Evolutionary conservation across 2,888 invertebrate genomes (phyloP), one percentile per base, ranked within the genome.

Genomic region (Herminia tarsipennalis): DNA sequence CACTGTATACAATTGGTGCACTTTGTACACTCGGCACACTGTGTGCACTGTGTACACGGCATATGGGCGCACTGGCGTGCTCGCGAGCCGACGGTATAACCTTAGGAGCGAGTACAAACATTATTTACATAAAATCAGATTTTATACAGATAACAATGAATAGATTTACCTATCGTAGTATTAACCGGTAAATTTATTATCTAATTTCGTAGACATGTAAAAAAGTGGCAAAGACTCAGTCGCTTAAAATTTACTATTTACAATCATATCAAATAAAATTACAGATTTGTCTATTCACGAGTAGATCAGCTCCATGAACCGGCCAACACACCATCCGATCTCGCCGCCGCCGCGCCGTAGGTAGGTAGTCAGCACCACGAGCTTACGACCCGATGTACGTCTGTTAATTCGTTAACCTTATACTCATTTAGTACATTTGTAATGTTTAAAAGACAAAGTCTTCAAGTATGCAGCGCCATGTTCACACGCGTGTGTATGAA

Each of bases 201-300:
- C 77, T 77, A 81, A 70, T 75, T 80, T 82, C 78, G 75, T 86
- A 88, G 85, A 88, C 86, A 83, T 83, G 84, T 90, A 90, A 88
- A 90, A 90, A 90, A 89, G 89, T 89, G 88, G 87, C 87, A 88
- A 88, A 88, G 83, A 85, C 74, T 87, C 86, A 86, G 86, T 87
- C 86, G 73, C 88, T 89, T 89, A 89, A 68, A 58, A 28, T 49
- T 81, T 88, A 89, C 64, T 90, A 90, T 90, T 62, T 89, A 90
- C 89, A 89, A 41, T 49, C 54, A 49, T 38, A 34, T 33, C 14
- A 66, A 66, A 56, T 46, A 45, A 58, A 58, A 54, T 54, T 46
- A 62, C 22, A 33, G 29, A 50, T 45, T 48, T 46, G 18, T 40
- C 49, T 52, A 52, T 45, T 49, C 20, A 50, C n/a, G n/a, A 28